Evolutionary conservation across 2,797 vertebrate species (phyloP).

Genomic region (Epinephelus awoara): DNA sequence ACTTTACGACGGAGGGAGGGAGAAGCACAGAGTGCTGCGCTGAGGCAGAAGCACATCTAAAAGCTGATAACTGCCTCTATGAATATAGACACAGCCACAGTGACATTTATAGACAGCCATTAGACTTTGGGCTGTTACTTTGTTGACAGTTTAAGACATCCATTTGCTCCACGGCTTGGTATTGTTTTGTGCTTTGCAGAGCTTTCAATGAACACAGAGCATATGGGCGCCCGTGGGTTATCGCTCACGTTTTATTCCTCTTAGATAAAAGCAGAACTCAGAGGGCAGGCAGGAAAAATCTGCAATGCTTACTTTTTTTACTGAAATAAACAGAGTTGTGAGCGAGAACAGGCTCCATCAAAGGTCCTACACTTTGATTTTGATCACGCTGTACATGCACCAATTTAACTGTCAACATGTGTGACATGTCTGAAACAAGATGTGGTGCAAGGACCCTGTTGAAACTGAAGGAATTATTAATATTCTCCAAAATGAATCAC

Average conservation of each 20-base stretch:
- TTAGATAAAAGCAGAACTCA: constrained; percentile 16
- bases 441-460: no score
- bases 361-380: no score
- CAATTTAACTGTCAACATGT: no score
- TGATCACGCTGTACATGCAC: no score
- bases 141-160: constrained; percentile 60
- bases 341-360: not conserved
- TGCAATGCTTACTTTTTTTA: not conserved
- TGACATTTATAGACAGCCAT: constrained; percentile 71
- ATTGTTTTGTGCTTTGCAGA: constrained; percentile 35
- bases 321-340: not conserved
- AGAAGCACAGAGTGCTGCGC: constrained; percentile 35
- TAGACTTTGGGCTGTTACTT: constrained; percentile 49
- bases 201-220: constrained; percentile 14
- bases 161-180: constrained; percentile 39
- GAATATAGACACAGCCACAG: constrained; percentile 62
- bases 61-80: constrained; percentile 76
- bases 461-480: no score
- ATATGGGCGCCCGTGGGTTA: not conserved
- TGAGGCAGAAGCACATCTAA: constrained; percentile 61
- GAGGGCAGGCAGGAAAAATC: not conserved
- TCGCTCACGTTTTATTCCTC: constrained; percentile 1
- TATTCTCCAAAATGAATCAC: no score
- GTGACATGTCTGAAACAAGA: no score
- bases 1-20: constrained; percentile 46